Base-by-base conservation (phyloP, 2,797 vertebrate genomes). In the Falco naumanni region DNA sequence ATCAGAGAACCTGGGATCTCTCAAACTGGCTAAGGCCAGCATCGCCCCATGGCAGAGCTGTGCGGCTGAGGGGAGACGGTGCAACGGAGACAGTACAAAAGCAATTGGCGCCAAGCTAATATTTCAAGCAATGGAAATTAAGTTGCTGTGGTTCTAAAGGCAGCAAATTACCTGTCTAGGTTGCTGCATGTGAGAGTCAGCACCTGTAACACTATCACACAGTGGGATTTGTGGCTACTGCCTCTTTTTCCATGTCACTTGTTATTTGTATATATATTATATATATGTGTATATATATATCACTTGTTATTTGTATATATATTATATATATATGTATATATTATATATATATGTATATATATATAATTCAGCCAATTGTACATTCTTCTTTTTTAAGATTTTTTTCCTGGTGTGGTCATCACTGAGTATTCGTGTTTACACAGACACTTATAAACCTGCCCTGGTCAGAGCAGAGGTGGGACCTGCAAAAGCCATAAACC, bases 161-260 rank as follows among this genome's bases (percentile, higher is more conserved):
- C 76, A 95, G 87, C 69, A 96, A 95, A 92, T 93, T 79, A 97
- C 92, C 96, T 93, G 87, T 51, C 93, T 96, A 86, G 26, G 60
- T 90, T 19, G 21, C 68, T 84, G 64, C 6, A 5, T 89, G 93
- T 96, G 91, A 88, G 81, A 95, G 92, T 50, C 93, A 95, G 89
- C 89, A 54, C 74, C 92, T n/a, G 3, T 84, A 79, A 89, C 71
- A 50, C 70, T 56, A 56, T 74, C 77, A 9, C 7, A 15, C 45
- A 57, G 72, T 5, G 24, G 85, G 90, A 79, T 25, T 90, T 68
- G 64, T 93, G 88, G 87, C 81, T 87, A 50, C 54, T 50, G 84
- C 90, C 75, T 64, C 72, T 56, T 90, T 96, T 93, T 87, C 61
- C 74, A 82, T 95, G 90, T 28, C 78, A 37, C 34, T 87, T 8